These are phyloP conservation scores for Dromas ardeola DNA, from an alignment of 2,113 vertebrate genomes.

Conservation along the genomic window DNA sequence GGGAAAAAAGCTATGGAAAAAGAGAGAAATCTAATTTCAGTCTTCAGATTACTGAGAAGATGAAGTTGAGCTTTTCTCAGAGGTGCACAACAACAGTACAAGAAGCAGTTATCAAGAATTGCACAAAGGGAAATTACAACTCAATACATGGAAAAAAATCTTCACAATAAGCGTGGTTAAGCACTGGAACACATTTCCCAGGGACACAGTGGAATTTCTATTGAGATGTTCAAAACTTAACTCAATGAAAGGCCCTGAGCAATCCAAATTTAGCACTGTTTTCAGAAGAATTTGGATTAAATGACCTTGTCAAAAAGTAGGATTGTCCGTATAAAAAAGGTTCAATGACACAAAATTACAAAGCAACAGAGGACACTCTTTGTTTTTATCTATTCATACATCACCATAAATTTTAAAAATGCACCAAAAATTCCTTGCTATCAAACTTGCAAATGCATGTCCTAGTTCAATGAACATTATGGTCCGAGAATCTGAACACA, in stretches of 20 bases:
- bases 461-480: not conserved
- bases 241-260: not conserved
- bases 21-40: not conserved
- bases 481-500: not conserved
- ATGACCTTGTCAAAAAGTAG: not conserved
- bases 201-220: not conserved
- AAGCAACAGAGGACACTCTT: not conserved
- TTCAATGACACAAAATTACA: not conserved
- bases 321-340: not conserved
- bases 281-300: not conserved
- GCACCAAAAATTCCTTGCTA: not conserved
- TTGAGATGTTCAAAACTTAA: not conserved
- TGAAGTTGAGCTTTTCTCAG: not conserved
- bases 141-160: not conserved
- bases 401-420: not conserved
- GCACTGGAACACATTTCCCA: not conserved
- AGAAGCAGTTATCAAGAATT: not conserved
- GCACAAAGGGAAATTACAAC: not conserved
- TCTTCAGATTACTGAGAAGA: not conserved
- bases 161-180: not conserved
- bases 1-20: not conserved
- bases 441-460: not conserved
- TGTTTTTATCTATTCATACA: not conserved
- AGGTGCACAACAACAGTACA: not conserved
- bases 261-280: not conserved